These are phyloP conservation scores for Enteromius unitaeniatus DNA, from an alignment of 2,797 vertebrate species.

Conservation along the genomic window DNA sequence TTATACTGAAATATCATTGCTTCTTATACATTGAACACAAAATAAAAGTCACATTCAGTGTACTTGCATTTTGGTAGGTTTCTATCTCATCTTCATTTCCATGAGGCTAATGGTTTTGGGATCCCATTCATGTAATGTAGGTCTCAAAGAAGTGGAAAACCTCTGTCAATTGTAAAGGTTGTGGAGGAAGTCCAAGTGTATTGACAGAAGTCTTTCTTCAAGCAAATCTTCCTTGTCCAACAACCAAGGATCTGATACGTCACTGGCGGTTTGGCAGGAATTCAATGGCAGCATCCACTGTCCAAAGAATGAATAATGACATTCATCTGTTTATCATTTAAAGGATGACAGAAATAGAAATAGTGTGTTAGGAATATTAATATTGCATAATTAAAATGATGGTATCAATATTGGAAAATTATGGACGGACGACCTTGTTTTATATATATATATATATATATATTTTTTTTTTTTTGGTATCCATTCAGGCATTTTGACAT, in stretches of 20 bases:
- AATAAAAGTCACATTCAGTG: not conserved
- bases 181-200: slow-evolving; percentile 2
- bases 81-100: not conserved
- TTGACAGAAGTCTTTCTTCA: slow-evolving; percentile 38
- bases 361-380: too few relatives aligned
- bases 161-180: slow-evolving; percentile 4
- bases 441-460: too few relatives aligned
- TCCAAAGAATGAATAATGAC: not conserved
- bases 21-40: too few relatives aligned
- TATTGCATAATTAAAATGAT: not conserved
- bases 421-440: too few relatives aligned
- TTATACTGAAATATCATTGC: not conserved
- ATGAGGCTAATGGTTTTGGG: not conserved
- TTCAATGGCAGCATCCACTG: not conserved
- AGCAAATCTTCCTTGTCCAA: slow-evolving; percentile 10
- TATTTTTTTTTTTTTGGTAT: too few relatives aligned
- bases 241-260: not conserved
- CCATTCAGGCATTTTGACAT: too few relatives aligned
- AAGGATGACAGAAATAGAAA: not conserved
- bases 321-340: not conserved
- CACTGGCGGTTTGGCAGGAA: not conserved
- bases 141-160: not conserved
- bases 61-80: not conserved
- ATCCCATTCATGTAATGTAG: not conserved
- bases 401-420: too few relatives aligned